phyloP scores from a whole-genome alignment of 1,140 invertebrate species.

The Drosophila obscura region DNA sequence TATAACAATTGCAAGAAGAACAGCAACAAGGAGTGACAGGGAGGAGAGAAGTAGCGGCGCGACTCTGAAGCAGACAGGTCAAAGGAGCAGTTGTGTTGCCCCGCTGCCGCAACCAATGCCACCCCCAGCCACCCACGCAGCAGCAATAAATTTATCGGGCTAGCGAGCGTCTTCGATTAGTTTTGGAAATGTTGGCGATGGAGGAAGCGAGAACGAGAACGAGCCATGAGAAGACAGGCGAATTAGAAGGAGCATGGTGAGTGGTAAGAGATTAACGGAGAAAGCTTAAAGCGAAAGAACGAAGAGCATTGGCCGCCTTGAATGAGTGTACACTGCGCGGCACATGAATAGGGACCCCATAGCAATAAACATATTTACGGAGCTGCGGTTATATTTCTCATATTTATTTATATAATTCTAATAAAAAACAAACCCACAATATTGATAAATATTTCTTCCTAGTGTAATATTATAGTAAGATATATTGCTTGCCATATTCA shows the following conservation, averaged over 20 bases:
- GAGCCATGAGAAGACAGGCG: neutral
- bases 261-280: too few relatives aligned
- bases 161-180: conserved; percentile 71
- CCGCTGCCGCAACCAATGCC: conserved; percentile 1
- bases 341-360: too few relatives aligned
- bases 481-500: too few relatives aligned
- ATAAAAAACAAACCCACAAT: too few relatives aligned
- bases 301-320: conserved; percentile 5
- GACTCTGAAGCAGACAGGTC: conserved; percentile 62
- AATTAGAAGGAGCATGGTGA: neutral
- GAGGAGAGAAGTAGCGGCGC: neutral
- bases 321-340: too few relatives aligned
- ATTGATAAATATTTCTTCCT: too few relatives aligned
- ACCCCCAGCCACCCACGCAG: neutral
- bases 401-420: too few relatives aligned
- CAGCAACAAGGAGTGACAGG: conserved; percentile 2
- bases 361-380: too few relatives aligned
- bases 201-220: conserved; percentile 22
- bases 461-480: neutral
- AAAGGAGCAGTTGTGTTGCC: conserved; percentile 60
- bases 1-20: conserved; percentile 61
- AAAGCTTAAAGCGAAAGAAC: too few relatives aligned
- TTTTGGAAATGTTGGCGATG: conserved; percentile 40
- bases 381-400: too few relatives aligned
- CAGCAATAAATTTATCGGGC: conserved; percentile 67